These are phyloP conservation scores for Akabosia matsudoensis DNA, from an alignment of 1,140 invertebrate species.

Conservation along the genomic window DNA sequence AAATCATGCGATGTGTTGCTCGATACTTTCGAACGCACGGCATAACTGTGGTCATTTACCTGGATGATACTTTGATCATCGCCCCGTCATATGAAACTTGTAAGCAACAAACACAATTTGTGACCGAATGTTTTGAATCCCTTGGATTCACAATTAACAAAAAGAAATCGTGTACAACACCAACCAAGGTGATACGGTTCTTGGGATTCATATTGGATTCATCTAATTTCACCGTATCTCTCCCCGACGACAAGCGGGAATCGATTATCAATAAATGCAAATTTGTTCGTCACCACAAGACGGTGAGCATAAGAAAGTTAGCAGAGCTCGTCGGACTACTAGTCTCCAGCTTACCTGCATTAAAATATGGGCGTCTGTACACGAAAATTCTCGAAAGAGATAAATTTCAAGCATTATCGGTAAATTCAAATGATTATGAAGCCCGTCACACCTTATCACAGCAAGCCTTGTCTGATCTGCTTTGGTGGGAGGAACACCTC, in stretches of 20 bases:
- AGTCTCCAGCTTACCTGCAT: conserved; percentile 9
- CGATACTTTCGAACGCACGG: conserved; percentile 17
- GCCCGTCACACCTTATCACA: not conserved
- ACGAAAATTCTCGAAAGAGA: conserved; percentile 20
- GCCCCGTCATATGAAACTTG: not conserved
- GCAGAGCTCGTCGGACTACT: conserved; percentile 25
- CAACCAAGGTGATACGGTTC: conserved; percentile 10
- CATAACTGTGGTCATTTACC: conserved; percentile 22
- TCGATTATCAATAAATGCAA: not conserved
- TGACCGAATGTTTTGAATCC: not conserved
- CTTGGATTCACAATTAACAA: conserved; percentile 28
- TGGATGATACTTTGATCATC: conserved; percentile 40
- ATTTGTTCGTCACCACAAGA: not conserved
- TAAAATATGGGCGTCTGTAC: conserved; percentile 28
- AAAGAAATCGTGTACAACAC: conserved; percentile 19
- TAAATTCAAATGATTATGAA: not conserved
- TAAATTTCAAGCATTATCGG: not conserved
- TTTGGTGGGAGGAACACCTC: conserved; percentile 25
- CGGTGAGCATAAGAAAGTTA: not conserved
- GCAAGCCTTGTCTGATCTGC: not conserved
- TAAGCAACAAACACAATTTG: not conserved
- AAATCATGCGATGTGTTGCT: conserved; percentile 28
- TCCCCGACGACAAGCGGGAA: not conserved
- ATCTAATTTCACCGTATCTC: not conserved
- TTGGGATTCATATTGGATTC: conserved; percentile 34